Evolutionary conservation across 1,140 invertebrate genomes (phyloP).

Genomic region (Plutomurus gul): DNA sequence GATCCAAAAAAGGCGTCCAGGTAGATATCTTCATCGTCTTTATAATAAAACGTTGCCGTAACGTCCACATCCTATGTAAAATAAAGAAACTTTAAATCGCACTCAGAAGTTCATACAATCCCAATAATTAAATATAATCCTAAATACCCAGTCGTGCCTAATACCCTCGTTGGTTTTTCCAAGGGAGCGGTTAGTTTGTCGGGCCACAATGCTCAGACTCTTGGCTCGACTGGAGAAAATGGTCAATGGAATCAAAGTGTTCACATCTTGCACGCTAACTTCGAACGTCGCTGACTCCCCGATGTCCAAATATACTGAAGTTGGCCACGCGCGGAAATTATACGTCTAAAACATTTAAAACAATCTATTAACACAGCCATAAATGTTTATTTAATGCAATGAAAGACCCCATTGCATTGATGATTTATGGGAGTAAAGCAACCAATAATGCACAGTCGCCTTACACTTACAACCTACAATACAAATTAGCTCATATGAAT

Average conservation of each 20-base stretch:
- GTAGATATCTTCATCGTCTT: background rate
- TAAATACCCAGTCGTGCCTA: background rate
- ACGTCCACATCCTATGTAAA: conserved; percentile 17
- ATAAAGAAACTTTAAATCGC: too few relatives aligned
- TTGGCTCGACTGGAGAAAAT: background rate
- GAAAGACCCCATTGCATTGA: too few relatives aligned
- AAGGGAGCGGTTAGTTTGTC: background rate
- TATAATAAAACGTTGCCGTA: background rate
- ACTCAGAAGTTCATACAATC: too few relatives aligned
- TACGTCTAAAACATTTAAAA: too few relatives aligned
- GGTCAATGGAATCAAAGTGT: background rate
- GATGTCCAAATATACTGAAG: background rate
- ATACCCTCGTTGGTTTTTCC: background rate
- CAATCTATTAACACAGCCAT: background rate
- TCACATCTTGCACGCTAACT: background rate
- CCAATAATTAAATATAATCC: too few relatives aligned
- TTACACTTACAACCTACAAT: too few relatives aligned
- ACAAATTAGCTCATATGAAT: too few relatives aligned
- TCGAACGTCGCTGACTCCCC: background rate
- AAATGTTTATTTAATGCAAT: background rate
- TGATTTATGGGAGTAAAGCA: too few relatives aligned
- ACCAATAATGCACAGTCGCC: too few relatives aligned
- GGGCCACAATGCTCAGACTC: background rate
- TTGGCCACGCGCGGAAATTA: background rate
- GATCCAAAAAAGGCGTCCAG: conserved; percentile 39